Percentiles rank a stretch among this genome's conserved stretches.
Evolutionary conservation across 2,888 invertebrate species (phyloP).

Genomic region (Empis stercorea): DNA sequence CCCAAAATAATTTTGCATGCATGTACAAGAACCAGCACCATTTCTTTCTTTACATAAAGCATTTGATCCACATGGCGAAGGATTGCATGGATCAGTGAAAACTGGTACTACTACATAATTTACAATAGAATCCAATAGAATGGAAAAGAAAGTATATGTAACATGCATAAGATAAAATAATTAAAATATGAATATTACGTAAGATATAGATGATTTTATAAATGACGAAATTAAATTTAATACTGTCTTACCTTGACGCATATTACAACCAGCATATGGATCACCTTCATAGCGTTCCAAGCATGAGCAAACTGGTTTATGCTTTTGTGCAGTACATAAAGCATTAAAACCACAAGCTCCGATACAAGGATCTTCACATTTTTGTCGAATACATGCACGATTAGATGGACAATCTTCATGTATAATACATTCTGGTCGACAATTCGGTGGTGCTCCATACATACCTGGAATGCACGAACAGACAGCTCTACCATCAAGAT

Average conservation of each 20-base stretch:
- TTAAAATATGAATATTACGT: no score
- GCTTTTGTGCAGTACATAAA: conserved; percentile 54
- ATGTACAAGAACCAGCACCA: conserved; percentile 69
- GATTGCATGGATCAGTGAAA: conserved; percentile 56
- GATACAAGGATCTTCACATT: conserved; percentile 59
- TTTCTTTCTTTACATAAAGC: conserved; percentile 71
- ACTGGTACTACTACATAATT: conserved; percentile 40
- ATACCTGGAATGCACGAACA: conserved; percentile 64
- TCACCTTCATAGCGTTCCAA: conserved; percentile 59
- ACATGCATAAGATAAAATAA: conserved; percentile 8
- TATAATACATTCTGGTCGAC: conserved; percentile 61
- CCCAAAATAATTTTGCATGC: conserved; percentile 69
- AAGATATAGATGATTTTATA: no score
- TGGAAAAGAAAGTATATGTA: not conserved
- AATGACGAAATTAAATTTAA: not conserved
- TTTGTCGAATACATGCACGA: conserved; percentile 56
- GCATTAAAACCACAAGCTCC: conserved; percentile 64
- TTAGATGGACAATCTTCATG: conserved; percentile 60
- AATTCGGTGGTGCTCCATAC: conserved; percentile 65
- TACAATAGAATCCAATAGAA: conserved; percentile 14
- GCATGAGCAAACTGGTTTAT: conserved; percentile 61
- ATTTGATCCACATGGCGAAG: conserved; percentile 76
- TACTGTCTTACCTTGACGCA: conserved; percentile 42
- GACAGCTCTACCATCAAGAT: conserved; percentile 50
- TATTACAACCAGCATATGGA: conserved; percentile 63